Evolutionary conservation across 2,888 invertebrate genomes (phyloP), one percentile per base, ranked within the genome.

Genomic region (Sphecodes monilicornis): DNA sequence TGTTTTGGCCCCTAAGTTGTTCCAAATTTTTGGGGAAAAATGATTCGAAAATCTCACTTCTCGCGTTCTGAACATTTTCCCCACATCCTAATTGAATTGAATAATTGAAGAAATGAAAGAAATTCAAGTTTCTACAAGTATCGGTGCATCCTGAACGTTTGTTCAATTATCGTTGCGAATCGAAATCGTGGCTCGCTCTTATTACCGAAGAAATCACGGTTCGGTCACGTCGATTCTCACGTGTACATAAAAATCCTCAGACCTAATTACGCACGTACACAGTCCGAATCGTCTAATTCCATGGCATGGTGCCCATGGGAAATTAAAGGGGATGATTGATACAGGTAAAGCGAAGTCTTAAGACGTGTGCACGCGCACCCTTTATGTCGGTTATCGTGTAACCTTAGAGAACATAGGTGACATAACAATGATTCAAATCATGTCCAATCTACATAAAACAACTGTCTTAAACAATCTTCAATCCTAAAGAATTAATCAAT

Each of bases 261-360:
- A 89, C 87, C 82, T 90, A 90, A 90, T 90, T 89, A 78, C 83
- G 82, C 80, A 80, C 87, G 85, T 90, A 80, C 83, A 89, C 85
- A 86, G 81, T 72, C 78, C 72, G 81, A 82, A 80, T 78, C 88
- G 90, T 83, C 90, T 93, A 93, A 93, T 92, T 92, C 88, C 91
- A 84, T 74, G 86, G 86, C 89, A 93, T 89, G 90, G 90, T 88
- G 81, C 93, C 93, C 92, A 75, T 91, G 93, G 93, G 93, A 93
- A 93, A 93, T 93, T 93, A 93, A 91, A 86, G 88, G 81, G 89
- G 89, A 92, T 93, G 92, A 93, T 92, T 93, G 93, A 92, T 91
- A 91, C 88, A 82, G 86, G 76, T 79, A 90, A 90, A 91, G 90
- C 89, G 86, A 87, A 83, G 81, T 85, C 88, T 91, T 91, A 89